Base-by-base conservation (phyloP, 2,888 invertebrate species). In the Xestoiulus laeticollis region DNA sequence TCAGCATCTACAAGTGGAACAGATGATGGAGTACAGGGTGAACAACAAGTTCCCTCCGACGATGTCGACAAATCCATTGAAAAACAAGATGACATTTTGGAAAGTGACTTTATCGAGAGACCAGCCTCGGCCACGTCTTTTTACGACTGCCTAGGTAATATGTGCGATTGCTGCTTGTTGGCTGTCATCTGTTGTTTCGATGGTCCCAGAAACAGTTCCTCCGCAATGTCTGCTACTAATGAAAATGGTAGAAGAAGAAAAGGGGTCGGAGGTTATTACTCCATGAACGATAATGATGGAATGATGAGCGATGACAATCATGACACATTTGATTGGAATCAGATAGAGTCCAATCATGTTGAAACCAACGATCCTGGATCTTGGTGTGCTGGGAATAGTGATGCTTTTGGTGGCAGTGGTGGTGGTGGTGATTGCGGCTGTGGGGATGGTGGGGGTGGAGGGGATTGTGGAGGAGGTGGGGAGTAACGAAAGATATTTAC, bases 21-120 rank as follows among this genome's bases (percentile, higher is more conserved):
- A 6, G 48, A 48, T 48, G 48, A 48, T 48, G 48, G 48, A 6
- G 8, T 48, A 48, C 48, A 48, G 48, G 48, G 48, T 48, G 48
- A 10, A 2, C 48, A 6, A 48, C 8, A 48, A 48, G 48, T 48
- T 48, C 16, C 48, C 8, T 16, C 48, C 16, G 16, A 2, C 8
- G 48, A 48, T 16, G 48, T 48, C 14, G 48, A 48, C 16, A 48
- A 48, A 48, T 48, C 48, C 48, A 16, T 16, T 16, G 48, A 48
- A 48, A 48, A 48, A 48, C 16, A 10, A 16, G 16, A 12, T 6
- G 48, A 48, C 8, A 48, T 2, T 87, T 22, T 4, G 4, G 22
- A 87, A n/a, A 53, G 22, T n/a, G 38, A 48, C 33, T 26, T 43
- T 44, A 33, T 87, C 82, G 87, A 44, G 78, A 83, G 33, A 19